Evolutionary conservation across 1,140 invertebrate genomes (phyloP), one percentile per base, ranked within the genome.

Genomic region (Steinernema khuongi): DNA sequence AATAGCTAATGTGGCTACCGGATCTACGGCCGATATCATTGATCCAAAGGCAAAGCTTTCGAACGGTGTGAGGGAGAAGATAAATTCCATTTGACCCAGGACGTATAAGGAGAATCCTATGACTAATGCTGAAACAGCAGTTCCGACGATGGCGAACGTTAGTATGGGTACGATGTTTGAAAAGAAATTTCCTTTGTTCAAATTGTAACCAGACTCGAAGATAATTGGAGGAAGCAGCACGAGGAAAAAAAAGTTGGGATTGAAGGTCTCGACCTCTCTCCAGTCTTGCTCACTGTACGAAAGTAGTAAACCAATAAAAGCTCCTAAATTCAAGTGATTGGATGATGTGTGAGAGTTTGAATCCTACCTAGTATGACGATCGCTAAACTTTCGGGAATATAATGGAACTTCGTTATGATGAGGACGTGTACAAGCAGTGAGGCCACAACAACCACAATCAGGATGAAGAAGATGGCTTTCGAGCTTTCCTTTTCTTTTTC

Each of bases 1-100:
- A 79, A 99, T 99, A 1, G 96, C 96, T 43, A 99, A 90, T 0
- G 94, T 97, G 17, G 80, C 83, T 85, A 89, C 88, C 41, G 93
- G 93, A 88, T 97, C 94, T 26, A 96, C 98, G 36, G 96, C 94
- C 36, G 95, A 98, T 85, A 99, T 96, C 66, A 98, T 87, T 68
- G 95, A 94, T 82, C 94, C 94, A 88, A 98, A 98, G 84, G 95
- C 95, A 68, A 98, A 88, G 43, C 93, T 97, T 86, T 99, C 94
- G 0, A 95, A 91, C 86, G 97, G 94, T 86, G 90, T 92, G 31
- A 97, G 87, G 82, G 90, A 90, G 86, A 97, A 99, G 0, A 94
- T 94, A 26, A 91, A 83, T 75, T 89, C 87, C 31, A 89, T 88
- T 84, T 95, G 86, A 31, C 96, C 96, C 22, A 98, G 86, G 4